Evolutionary conservation across 1,140 invertebrate species (phyloP).

Genomic region (Macrobrachium rosenbergii): DNA sequence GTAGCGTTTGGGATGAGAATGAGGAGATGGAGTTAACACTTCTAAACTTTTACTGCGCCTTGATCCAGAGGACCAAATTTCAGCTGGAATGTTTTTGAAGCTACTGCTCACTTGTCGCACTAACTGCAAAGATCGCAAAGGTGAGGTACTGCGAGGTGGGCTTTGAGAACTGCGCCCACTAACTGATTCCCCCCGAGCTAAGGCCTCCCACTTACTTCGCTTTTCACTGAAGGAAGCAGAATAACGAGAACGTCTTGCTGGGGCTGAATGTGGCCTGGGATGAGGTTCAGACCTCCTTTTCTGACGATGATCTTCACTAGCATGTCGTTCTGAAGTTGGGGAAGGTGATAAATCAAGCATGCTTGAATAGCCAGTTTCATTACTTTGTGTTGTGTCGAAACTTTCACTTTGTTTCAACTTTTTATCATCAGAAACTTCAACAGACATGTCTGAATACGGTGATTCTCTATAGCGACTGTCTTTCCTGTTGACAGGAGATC

Average conservation of each 20-base stretch:
- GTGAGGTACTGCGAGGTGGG: slow-evolving; percentile 56
- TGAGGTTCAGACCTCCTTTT: slow-evolving; percentile 39
- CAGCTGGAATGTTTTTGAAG: slow-evolving; percentile 62
- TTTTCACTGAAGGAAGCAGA: slow-evolving; percentile 58
- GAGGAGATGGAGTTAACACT: slow-evolving; percentile 57
- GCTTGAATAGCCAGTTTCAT: slow-evolving; percentile 65
- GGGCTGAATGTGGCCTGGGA: slow-evolving; percentile 47
- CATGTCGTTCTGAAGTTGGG: slow-evolving; percentile 53
- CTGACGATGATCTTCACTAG: slow-evolving; percentile 17
- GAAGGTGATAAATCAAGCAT: slow-evolving; percentile 65
- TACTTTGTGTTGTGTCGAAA: slow-evolving; percentile 66
- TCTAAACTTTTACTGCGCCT: slow-evolving; percentile 61
- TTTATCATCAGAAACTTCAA: slow-evolving; percentile 46
- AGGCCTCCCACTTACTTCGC: slow-evolving; percentile 63
- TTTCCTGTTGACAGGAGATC: slow-evolving; percentile 43
- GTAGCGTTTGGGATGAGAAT: slow-evolving; percentile 67
- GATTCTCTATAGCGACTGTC: slow-evolving; percentile 54
- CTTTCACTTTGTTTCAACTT: slow-evolving; percentile 65
- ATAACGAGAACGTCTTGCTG: slow-evolving; percentile 42
- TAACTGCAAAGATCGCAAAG: slow-evolving; percentile 60
- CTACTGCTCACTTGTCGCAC: slow-evolving; percentile 60
- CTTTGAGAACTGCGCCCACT: slow-evolving; percentile 51
- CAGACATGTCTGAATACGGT: slow-evolving; percentile 52
- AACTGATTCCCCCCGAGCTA: slow-evolving; percentile 49
- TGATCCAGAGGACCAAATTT: slow-evolving; percentile 36